A percentile compares a stretch with the other conserved stretches of the same genome.
Evolutionary conservation across 2,888 invertebrate species (phyloP).

Genomic region (Lobophora halterata): DNA sequence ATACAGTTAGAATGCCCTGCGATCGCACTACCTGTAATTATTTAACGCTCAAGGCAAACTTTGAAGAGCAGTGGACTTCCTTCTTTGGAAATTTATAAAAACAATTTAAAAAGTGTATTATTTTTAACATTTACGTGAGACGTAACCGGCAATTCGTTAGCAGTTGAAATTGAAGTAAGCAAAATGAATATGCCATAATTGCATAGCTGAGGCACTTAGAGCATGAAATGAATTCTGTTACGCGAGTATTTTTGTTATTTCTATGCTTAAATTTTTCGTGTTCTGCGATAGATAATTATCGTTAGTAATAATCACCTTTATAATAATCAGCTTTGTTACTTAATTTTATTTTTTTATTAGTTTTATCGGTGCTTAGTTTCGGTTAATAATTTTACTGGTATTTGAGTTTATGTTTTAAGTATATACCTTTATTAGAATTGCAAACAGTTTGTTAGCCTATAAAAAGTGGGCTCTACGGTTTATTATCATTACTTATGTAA

Average conservation of each 20-base stretch:
- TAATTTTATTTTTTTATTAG: slow-evolving; percentile 18
- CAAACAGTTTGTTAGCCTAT: too few species aligned
- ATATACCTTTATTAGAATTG: too few species aligned
- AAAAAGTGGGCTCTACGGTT: too few species aligned
- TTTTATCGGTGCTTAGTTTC: slow-evolving; percentile 16
- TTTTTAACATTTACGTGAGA: slow-evolving; percentile 44
- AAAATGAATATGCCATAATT: slow-evolving; percentile 52
- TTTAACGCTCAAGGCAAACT: slow-evolving; percentile 25
- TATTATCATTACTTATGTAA: too few species aligned
- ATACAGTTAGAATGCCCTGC: slow-evolving; percentile 6
- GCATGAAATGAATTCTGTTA: slow-evolving; percentile 60
- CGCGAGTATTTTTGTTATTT: slow-evolving; percentile 20
- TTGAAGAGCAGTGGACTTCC: slow-evolving; percentile 1
- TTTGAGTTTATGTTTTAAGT: too few species aligned
- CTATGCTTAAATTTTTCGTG: slow-evolving; percentile 32
- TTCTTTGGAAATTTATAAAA: slow-evolving; percentile 21
- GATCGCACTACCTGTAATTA: slow-evolving; percentile 22
- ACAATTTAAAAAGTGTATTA: slow-evolving; percentile 35
- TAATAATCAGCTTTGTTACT: too few species aligned
- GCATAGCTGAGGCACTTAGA: slow-evolving; percentile 47
- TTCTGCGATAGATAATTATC: slow-evolving; percentile 17
- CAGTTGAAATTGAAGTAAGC: slow-evolving; percentile 48
- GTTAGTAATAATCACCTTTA: slow-evolving; percentile 17
- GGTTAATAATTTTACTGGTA: neutral
- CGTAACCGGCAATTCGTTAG: slow-evolving; percentile 42